Percentiles rank a stretch among this genome's conserved stretches.
Conservation (phyloP, 2,797 vertebrate genomes). For the Botia almorhae region DNA sequence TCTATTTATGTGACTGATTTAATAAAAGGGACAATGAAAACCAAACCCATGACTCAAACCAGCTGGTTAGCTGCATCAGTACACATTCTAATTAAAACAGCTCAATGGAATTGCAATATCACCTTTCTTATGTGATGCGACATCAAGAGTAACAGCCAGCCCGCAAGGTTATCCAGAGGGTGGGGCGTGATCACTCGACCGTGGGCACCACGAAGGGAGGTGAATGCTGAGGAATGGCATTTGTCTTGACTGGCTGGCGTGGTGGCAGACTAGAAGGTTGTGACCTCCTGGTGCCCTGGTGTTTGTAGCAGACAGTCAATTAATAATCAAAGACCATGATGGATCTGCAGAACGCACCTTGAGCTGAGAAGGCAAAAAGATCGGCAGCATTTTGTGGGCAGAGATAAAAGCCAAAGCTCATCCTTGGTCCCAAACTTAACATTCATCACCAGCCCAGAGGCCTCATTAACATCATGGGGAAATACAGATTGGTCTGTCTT, state of each 20-base stretch:
- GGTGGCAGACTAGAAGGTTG: constrained; percentile 37
- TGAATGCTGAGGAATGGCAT: constrained; percentile 39
- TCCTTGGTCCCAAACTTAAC: constrained; percentile 57
- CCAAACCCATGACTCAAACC: background rate
- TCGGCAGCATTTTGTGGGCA: constrained; percentile 27
- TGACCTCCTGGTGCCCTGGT: constrained; percentile 24
- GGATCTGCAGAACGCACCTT: constrained; percentile 38
- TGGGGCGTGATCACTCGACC: constrained; percentile 10
- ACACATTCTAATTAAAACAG: constrained; percentile 34
- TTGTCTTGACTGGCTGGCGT: constrained; percentile 39
- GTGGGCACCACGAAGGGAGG: constrained; percentile 36
- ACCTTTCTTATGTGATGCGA: constrained; percentile 38
- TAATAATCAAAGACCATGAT: constrained; percentile 56
- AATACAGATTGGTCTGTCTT: constrained; percentile 56
- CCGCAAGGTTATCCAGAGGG: constrained; percentile 59
- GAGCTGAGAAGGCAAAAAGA: constrained; percentile 11
- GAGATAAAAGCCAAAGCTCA: constrained; percentile 56
- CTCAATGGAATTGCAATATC: constrained; percentile 42
- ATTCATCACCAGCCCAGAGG: constrained; percentile 54
- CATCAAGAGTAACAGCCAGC: constrained; percentile 44
- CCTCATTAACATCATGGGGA: constrained; percentile 63
- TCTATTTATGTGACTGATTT: constrained; percentile 1
- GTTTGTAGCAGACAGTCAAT: constrained; percentile 45
- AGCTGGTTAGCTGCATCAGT: background rate
- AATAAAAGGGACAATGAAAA: constrained; percentile 5